These are phyloP conservation scores for Leucophora obtusa DNA, from an alignment of 2,888 invertebrate genomes.

Conservation along the genomic window DNA sequence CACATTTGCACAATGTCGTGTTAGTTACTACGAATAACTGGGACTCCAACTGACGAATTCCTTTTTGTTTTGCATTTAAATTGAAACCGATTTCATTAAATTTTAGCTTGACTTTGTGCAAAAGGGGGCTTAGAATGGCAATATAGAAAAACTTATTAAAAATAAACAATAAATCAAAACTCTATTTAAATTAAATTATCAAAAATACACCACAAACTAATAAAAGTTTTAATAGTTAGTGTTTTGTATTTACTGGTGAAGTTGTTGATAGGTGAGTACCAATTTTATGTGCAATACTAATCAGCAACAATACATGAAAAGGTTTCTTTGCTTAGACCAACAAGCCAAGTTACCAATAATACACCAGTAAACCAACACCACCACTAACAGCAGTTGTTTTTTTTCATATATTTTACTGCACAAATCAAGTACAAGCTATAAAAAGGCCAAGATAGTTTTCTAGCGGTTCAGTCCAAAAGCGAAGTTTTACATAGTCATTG, in stretches of 20 bases:
- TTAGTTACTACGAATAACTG: no score
- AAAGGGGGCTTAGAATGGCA: no score
- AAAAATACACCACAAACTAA: neutral
- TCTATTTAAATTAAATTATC: neutral
- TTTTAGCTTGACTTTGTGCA: no score
- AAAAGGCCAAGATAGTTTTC: conserved; percentile 73
- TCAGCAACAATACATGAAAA: conserved; percentile 42
- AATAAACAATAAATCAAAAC: neutral
- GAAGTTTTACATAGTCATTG: conserved; percentile 68
- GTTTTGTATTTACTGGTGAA: conserved; percentile 2
- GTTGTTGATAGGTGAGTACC: conserved; percentile 27
- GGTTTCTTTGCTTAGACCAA: conserved; percentile 47
- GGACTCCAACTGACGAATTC: no score
- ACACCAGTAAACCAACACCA: conserved; percentile 7
- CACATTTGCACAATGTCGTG: no score
- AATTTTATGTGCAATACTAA: neutral
- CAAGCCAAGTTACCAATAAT: conserved; percentile 16
- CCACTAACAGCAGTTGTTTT: conserved; percentile 40
- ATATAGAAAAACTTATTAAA: neutral
- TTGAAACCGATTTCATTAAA: no score
- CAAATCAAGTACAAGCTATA: conserved; percentile 70
- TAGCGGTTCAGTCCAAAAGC: conserved; percentile 73
- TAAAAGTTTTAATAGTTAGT: no score
- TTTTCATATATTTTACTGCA: conserved; percentile 23
- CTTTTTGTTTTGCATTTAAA: no score